Percentiles rank a stretch among this genome's conserved stretches.
Evolutionary conservation across 2,113 vertebrate species (phyloP).

Genomic region (Albula goreensis): DNA sequence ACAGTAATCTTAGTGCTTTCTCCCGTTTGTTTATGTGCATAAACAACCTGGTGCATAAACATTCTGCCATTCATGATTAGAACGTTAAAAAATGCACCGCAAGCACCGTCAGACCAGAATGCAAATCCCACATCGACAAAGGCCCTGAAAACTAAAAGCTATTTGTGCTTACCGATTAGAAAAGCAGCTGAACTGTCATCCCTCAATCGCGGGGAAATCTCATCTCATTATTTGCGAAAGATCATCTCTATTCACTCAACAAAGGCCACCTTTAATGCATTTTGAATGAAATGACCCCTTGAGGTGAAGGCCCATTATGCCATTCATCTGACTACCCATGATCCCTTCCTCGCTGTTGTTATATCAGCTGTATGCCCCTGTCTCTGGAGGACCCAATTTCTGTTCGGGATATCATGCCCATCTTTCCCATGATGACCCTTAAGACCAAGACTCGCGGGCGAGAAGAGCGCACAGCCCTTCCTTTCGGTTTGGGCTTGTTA

Average conservation of each 20-base stretch:
- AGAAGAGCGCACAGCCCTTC: too few species aligned
- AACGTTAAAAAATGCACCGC: background rate
- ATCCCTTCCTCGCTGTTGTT: background rate
- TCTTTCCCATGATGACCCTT: background rate
- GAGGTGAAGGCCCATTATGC: background rate
- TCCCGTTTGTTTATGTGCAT: too few species aligned
- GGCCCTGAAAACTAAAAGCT: background rate
- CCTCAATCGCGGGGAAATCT: background rate
- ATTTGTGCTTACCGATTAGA: background rate
- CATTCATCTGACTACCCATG: background rate
- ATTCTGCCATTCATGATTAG: background rate
- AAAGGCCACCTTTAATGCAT: background rate
- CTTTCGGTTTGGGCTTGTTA: too few species aligned
- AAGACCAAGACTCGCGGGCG: too few species aligned
- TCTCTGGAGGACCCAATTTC: background rate
- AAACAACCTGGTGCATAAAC: too few species aligned
- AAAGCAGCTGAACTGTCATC: background rate
- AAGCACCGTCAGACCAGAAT: background rate
- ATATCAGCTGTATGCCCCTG: background rate
- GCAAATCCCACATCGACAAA: background rate
- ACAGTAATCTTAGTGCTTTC: background rate
- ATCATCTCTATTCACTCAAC: background rate
- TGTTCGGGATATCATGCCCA: background rate
- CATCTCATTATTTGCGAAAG: background rate
- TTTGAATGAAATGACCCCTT: background rate